phyloP scores from a whole-genome alignment of 2,797 vertebrate species.

The Sebastes trivittatus region DNA sequence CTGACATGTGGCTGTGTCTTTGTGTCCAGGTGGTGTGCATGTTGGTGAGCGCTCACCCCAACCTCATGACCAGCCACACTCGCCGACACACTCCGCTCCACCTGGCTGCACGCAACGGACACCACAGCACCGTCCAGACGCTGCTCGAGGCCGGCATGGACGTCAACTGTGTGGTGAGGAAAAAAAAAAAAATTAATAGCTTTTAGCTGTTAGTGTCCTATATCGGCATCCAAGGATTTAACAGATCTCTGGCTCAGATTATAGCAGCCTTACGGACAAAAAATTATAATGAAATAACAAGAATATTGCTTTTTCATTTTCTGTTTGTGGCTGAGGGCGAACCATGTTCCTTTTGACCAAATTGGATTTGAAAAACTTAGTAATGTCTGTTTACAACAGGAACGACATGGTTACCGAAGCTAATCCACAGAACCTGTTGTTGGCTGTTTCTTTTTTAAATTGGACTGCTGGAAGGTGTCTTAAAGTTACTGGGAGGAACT shows the following conservation, averaged over 20 bases:
- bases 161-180: slow-evolving; percentile 93
- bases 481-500: neutral
- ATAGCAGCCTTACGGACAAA: neutral
- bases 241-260: slow-evolving; percentile 4
- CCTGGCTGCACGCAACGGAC: slow-evolving; percentile 94
- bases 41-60: slow-evolving; percentile 93
- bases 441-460: neutral
- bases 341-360: neutral
- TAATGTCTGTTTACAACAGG: neutral
- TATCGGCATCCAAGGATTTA: neutral
- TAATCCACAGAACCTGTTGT: neutral
- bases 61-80: slow-evolving; percentile 91
- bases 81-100: slow-evolving; percentile 92
- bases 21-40: slow-evolving; percentile 88
- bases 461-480: neutral
- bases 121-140: slow-evolving; percentile 90
- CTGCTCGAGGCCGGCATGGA: slow-evolving; percentile 95
- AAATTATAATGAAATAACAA: neutral
- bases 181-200: slow-evolving; percentile 34
- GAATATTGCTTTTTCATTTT: neutral
- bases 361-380: neutral
- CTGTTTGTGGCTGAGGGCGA: neutral
- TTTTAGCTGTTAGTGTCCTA: neutral
- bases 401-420: neutral
- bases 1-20: neutral